These are phyloP conservation scores for Thunnus albacares DNA, from an alignment of 2,797 vertebrate species.

Conservation along the genomic window DNA sequence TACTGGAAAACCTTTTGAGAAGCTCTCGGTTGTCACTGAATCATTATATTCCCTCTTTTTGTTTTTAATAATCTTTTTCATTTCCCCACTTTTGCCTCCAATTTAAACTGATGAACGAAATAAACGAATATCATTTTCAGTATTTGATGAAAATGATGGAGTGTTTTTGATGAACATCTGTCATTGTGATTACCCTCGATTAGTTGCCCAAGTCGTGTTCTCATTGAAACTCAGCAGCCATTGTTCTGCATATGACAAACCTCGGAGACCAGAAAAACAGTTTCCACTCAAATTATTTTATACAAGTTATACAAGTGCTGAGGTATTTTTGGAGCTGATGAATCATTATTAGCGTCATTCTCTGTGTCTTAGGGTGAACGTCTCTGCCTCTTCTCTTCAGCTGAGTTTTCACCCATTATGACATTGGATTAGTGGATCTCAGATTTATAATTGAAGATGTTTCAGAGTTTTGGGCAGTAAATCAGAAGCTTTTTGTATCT, in stretches of 20 bases:
- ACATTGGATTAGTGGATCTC: background rate
- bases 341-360: conserved; percentile 36
- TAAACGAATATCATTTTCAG: background rate
- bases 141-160: conserved; percentile 13
- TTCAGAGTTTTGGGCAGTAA: background rate
- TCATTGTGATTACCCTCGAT: conserved; percentile 19
- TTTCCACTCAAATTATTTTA: background rate
- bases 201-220: conserved; percentile 19
- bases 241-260: conserved; percentile 53
- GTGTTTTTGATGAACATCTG: conserved; percentile 27
- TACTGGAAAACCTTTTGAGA: too few relatives aligned
- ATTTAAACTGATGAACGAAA: conserved; percentile 5
- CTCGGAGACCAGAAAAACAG: conserved; percentile 30
- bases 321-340: conserved; percentile 46
- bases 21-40: background rate
- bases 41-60: background rate
- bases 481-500: background rate
- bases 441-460: background rate
- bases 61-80: too few relatives aligned
- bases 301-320: conserved; percentile 8
- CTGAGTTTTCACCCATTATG: conserved; percentile 30
- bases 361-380: conserved; percentile 14
- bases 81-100: background rate
- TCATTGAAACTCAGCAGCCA: conserved; percentile 37
- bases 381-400: conserved; percentile 9